These are phyloP conservation scores for Lagopus muta DNA, from an alignment of 2,113 vertebrate genomes.

Conservation along the genomic window DNA sequence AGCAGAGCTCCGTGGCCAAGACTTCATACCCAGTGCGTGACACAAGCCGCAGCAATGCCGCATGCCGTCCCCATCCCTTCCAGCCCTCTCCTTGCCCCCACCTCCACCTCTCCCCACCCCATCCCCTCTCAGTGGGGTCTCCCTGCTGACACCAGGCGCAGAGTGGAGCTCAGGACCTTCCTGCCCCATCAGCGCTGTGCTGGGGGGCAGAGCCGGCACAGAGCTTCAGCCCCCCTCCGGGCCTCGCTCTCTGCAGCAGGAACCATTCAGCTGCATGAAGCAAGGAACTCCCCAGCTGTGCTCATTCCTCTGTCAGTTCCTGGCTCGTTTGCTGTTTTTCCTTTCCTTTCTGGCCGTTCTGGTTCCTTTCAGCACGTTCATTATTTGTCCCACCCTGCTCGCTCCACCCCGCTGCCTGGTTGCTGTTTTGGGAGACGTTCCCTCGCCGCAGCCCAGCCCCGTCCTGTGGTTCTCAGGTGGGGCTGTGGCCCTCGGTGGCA, in stretches of 20 bases:
- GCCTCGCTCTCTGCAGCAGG: not conserved
- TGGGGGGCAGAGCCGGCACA: not conserved
- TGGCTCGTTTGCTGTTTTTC: not conserved
- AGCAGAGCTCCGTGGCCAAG: no score
- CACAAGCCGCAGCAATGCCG: no score
- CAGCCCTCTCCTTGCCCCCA: no score
- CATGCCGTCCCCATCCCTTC: no score
- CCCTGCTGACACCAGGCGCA: no score
- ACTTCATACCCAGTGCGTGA: no score
- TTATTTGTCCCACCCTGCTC: not conserved
- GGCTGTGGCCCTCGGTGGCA: fast-evolving
- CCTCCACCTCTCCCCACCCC: no score
- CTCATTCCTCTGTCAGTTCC: not conserved
- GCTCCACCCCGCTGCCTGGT: not conserved
- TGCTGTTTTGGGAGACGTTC: not conserved
- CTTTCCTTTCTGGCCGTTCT: not conserved
- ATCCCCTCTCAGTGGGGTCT: no score
- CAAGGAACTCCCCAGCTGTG: not conserved
- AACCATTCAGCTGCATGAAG: fast-evolving
- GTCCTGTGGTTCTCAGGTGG: not conserved
- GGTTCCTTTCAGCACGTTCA: not conserved
- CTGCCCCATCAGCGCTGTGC: no score
- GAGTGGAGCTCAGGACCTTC: no score
- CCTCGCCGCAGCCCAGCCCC: no score
- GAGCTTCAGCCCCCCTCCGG: not conserved